Percentiles rank a stretch among this genome's conserved stretches.
Evolutionary conservation across 1,140 invertebrate genomes (phyloP).

Genomic region (Calliphora vicina): DNA sequence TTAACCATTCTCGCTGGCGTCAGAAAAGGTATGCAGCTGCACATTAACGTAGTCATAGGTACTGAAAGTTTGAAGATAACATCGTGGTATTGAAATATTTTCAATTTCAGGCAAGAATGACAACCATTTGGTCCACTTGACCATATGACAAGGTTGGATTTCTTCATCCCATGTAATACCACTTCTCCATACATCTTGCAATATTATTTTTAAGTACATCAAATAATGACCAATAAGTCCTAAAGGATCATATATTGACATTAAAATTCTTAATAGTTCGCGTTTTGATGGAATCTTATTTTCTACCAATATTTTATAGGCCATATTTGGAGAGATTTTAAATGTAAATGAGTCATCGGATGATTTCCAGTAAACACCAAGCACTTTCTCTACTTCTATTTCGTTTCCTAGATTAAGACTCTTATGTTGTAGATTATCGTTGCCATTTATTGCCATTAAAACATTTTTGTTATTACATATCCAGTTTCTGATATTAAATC

Average conservation of each 20-base stretch:
- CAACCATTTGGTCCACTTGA: slow-evolving; percentile 22
- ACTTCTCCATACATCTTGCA: slow-evolving; percentile 39
- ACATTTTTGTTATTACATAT: neutral
- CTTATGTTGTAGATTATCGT: neutral
- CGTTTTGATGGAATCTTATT: neutral
- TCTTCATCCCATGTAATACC: neutral
- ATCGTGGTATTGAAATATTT: neutral
- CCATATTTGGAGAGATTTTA: neutral
- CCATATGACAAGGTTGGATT: slow-evolving; percentile 33
- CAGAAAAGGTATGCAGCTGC: slow-evolving; percentile 29
- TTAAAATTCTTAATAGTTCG: neutral
- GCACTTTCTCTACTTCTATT: neutral
- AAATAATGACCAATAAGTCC: neutral
- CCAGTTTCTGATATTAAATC: slow-evolving; percentile 23
- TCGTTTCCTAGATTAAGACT: neutral
- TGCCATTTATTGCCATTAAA: neutral
- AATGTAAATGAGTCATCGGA: neutral
- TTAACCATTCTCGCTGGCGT: slow-evolving; percentile 11
- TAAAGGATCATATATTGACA: neutral
- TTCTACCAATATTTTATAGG: neutral
- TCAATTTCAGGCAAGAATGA: slow-evolving; percentile 13
- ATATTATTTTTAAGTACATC: slow-evolving; percentile 38
- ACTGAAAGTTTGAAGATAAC: slow-evolving; percentile 13
- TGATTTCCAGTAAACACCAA: neutral
- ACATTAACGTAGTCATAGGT: neutral